phyloP scores from a whole-genome alignment of 2,113 vertebrate genomes.

The Solea solea region DNA sequence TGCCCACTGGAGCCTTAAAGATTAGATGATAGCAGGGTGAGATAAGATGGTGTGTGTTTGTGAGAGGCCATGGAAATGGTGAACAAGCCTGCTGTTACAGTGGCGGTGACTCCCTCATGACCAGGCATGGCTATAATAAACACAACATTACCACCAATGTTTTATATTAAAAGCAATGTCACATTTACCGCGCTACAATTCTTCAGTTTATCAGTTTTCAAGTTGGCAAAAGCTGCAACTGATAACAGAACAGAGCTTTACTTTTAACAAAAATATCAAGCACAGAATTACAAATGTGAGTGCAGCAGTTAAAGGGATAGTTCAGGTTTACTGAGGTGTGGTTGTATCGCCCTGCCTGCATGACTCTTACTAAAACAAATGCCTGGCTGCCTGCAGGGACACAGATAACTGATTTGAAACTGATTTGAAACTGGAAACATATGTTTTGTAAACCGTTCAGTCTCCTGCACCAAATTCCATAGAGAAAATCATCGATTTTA shows the following conservation, averaged over 20 bases:
- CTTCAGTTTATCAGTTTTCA: slow-evolving; percentile 5
- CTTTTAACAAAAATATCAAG: slow-evolving; percentile 2
- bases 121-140: background rate
- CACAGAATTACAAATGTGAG: background rate
- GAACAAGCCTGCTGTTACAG: slow-evolving; percentile 22
- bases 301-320: background rate
- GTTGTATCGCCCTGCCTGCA: too few relatives aligned
- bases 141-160: background rate
- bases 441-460: too few relatives aligned
- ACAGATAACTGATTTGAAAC: too few relatives aligned
- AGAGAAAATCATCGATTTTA: too few relatives aligned
- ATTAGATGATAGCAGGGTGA: slow-evolving; percentile 55
- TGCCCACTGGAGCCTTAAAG: slow-evolving; percentile 55
- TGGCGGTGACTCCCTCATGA: background rate
- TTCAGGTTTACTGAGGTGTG: too few relatives aligned
- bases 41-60: slow-evolving; percentile 58
- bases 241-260: background rate
- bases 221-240: slow-evolving; percentile 6
- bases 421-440: too few relatives aligned
- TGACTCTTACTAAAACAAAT: too few relatives aligned
- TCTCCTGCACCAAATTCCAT: too few relatives aligned
- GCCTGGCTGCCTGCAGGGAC: too few relatives aligned
- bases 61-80: slow-evolving; percentile 12
- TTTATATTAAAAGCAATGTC: background rate
- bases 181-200: background rate